phyloP scores from a whole-genome alignment of 2,797 vertebrate genomes.

The Epinephelus coioides region DNA sequence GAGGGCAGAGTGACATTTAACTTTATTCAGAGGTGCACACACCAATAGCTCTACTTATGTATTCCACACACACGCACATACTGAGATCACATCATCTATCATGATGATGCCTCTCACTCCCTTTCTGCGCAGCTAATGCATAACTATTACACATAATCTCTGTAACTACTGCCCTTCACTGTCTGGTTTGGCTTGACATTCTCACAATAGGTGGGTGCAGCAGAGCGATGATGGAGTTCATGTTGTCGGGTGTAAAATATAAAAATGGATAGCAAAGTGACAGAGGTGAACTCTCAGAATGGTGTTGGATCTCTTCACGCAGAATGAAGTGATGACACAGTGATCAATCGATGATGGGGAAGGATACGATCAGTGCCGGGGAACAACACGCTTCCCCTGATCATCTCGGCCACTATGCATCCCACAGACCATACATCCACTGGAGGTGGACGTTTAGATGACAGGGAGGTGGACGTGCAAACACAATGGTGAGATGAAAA shows the following conservation, averaged over 20 bases:
- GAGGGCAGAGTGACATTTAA: slow-evolving; percentile 43
- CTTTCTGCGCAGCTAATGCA: slow-evolving; percentile 19
- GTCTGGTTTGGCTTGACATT: slow-evolving; percentile 12
- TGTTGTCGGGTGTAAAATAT: slow-evolving; percentile 28
- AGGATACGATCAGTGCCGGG: slow-evolving; percentile 99
- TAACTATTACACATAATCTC: slow-evolving; percentile 9
- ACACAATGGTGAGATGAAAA: slow-evolving; percentile 85
- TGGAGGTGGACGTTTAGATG: slow-evolving; percentile 79
- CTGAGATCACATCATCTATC: slow-evolving; percentile 9
- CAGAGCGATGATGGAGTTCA: slow-evolving; percentile 49
- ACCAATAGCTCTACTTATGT: slow-evolving; percentile 9
- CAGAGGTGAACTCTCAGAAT: slow-evolving; percentile 40
- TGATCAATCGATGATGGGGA: slow-evolving; percentile 76
- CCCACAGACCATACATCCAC: slow-evolving; percentile 99
- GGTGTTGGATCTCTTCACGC: slow-evolving; percentile 60
- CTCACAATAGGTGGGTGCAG: slow-evolving; percentile 32
- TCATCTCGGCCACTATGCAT: slow-evolving; percentile 99
- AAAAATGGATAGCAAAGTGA: slow-evolving; percentile 48
- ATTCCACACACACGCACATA: slow-evolving; percentile 21
- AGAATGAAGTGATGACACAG: slow-evolving; percentile 72
- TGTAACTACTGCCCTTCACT: neutral
- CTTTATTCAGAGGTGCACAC: slow-evolving; percentile 42
- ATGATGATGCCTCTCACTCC: slow-evolving; percentile 21
- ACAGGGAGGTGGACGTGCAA: slow-evolving; percentile 74
- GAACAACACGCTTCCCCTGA: slow-evolving; percentile 99